Percentiles rank a stretch among this genome's conserved stretches.
These are phyloP conservation scores for Coccyzus lansbergi DNA, from an alignment of 2,797 vertebrate species.

Conservation along the genomic window DNA sequence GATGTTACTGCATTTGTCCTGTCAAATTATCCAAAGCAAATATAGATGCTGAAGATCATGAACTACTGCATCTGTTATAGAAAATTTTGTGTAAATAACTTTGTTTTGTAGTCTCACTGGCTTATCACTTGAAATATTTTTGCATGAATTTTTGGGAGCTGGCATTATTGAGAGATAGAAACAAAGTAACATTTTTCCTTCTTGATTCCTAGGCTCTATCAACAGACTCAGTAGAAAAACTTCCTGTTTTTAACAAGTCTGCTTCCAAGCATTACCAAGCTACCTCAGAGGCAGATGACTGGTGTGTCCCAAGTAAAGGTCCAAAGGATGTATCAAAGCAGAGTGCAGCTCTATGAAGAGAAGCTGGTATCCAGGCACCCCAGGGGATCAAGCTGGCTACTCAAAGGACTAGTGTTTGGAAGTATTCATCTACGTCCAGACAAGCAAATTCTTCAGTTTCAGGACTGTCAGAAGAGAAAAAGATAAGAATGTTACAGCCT, in stretches of 20 bases:
- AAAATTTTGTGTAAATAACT: background rate
- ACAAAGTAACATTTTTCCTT: background rate
- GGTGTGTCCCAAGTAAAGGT: slow-evolving; percentile 94
- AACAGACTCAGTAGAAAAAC: slow-evolving; percentile 92
- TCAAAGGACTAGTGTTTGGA: slow-evolving; percentile 40
- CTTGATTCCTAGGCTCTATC: slow-evolving; percentile 86
- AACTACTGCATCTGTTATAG: background rate
- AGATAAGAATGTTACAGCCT: background rate
- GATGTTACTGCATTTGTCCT: background rate
- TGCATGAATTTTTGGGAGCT: background rate
- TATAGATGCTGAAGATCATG: background rate
- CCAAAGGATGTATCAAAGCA: slow-evolving; percentile 88
- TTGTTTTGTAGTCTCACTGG: background rate
- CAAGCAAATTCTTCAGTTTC: background rate
- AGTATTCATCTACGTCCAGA: slow-evolving; percentile 14
- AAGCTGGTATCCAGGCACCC: background rate
- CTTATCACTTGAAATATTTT: background rate
- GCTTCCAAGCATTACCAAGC: slow-evolving; percentile 91
- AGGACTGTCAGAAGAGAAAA: background rate
- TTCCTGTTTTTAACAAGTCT: slow-evolving; percentile 97
- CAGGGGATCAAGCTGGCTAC: slow-evolving; percentile 66
- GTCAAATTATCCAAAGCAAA: background rate
- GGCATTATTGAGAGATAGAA: background rate
- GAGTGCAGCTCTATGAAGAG: slow-evolving; percentile 73
- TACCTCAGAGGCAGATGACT: slow-evolving; percentile 90